Conservation (phyloP, 1,140 invertebrate species). For the Idris sp. region DNA sequence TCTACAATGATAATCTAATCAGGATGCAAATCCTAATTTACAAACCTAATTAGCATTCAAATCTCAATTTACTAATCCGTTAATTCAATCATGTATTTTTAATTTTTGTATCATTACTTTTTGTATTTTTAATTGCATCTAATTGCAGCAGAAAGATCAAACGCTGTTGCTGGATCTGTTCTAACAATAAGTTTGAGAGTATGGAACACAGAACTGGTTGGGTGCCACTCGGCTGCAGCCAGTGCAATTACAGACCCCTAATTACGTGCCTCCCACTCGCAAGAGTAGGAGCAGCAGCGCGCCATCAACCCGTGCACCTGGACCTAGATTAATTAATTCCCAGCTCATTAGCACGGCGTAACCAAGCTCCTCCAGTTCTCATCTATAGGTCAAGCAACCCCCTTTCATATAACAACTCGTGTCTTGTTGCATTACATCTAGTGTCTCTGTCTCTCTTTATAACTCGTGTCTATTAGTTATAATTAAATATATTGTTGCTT, state of each 20-base stretch:
- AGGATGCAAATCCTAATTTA: no score
- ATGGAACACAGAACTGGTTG: constrained; percentile 49
- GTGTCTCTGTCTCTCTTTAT: constrained; percentile 3
- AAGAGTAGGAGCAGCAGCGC: no score
- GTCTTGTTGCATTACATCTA: constrained; percentile 32
- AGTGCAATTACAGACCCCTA: constrained; percentile 74
- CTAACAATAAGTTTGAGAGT: no score
- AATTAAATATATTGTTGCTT: constrained; percentile 25
- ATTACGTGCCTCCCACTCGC: constrained; percentile 63
- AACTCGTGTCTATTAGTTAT: constrained; percentile 1
- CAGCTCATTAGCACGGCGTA: constrained; percentile 71
- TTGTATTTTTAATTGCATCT: no score
- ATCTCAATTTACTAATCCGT: no score
- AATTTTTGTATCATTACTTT: no score
- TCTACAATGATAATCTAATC: no score
- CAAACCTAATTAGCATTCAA: no score
- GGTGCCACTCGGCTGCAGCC: constrained; percentile 67
- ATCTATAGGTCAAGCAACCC: constrained; percentile 54
- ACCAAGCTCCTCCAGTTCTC: constrained; percentile 64
- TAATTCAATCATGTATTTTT: no score
- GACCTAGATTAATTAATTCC: constrained; percentile 74
- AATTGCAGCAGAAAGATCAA: no score
- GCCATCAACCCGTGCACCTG: constrained; percentile 14
- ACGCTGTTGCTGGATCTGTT: no score
- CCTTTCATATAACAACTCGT: constrained; percentile 28